These are phyloP conservation scores for Heliangelus exortis DNA, from an alignment of 2,797 vertebrate genomes.

Conservation along the genomic window DNA sequence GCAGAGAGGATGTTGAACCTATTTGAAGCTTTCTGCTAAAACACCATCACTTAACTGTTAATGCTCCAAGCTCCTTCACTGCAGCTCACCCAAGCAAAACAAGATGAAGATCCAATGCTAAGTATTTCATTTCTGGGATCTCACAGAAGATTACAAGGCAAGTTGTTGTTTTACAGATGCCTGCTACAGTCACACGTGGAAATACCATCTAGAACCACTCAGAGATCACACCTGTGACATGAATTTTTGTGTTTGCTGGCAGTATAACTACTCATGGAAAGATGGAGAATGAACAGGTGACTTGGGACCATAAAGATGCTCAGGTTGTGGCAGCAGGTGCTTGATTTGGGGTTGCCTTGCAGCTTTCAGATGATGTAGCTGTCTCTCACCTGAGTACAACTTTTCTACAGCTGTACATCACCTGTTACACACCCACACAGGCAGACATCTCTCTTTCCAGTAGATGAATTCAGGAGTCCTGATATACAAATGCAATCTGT, in stretches of 20 bases:
- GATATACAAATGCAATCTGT: neutral
- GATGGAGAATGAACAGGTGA: neutral
- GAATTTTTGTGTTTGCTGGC: neutral
- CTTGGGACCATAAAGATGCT: neutral
- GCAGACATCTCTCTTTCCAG: neutral
- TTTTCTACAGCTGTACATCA: neutral
- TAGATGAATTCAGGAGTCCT: neutral
- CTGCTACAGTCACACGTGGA: neutral
- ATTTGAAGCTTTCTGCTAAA: neutral
- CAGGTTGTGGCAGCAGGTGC: neutral
- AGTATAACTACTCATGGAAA: neutral
- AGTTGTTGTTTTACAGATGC: neutral
- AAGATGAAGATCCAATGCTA: neutral
- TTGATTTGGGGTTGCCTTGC: neutral
- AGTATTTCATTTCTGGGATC: neutral
- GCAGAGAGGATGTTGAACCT: neutral
- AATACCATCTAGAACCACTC: neutral
- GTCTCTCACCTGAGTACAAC: neutral
- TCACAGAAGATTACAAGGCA: neutral
- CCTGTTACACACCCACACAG: neutral
- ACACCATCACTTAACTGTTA: neutral
- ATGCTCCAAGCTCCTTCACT: neutral
- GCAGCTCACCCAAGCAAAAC: constrained; percentile 3
- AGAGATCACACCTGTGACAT: neutral
- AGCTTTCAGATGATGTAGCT: neutral